Evolutionary conservation across 64 coral and sea anemone genomes (phyloP).

Genomic region (Hydrozoanthus tunicans): DNA sequence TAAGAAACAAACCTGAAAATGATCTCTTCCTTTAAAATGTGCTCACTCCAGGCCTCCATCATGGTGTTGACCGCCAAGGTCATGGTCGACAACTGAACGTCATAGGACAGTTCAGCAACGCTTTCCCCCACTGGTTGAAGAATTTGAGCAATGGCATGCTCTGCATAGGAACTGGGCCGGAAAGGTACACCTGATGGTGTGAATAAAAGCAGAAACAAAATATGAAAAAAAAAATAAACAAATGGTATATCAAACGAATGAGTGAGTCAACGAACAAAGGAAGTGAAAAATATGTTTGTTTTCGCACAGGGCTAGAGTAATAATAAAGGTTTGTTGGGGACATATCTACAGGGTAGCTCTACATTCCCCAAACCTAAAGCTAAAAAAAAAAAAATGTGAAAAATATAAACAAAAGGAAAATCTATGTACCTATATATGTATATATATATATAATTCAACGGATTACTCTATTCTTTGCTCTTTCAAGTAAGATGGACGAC

Average conservation of each 20-base stretch:
- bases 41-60: conserved; percentile 95
- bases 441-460: no score
- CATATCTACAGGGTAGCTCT: no score
- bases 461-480: no score
- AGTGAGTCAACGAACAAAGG: background rate
- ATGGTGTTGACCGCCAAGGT: conserved; percentile 65
- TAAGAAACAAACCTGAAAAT: conserved; percentile 76
- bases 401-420: no score
- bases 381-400: no score
- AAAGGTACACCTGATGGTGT: conserved; percentile 71
- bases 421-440: no score
- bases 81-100: conserved; percentile 61
- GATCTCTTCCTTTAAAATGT: conserved; percentile 89
- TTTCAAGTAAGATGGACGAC: no score
- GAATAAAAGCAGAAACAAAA: background rate
- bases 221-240: background rate
- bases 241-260: background rate
- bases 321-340: no score
- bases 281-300: no score
- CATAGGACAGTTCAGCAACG: conserved; percentile 45
- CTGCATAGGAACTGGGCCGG: conserved; percentile 78
- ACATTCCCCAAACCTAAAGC: no score
- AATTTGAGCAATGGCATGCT: conserved; percentile 85
- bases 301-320: no score
- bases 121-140: conserved; percentile 83